Evolutionary conservation across 2,888 invertebrate species (phyloP), one percentile per base, ranked within the genome.

Genomic region (Watsonalla binaria): DNA sequence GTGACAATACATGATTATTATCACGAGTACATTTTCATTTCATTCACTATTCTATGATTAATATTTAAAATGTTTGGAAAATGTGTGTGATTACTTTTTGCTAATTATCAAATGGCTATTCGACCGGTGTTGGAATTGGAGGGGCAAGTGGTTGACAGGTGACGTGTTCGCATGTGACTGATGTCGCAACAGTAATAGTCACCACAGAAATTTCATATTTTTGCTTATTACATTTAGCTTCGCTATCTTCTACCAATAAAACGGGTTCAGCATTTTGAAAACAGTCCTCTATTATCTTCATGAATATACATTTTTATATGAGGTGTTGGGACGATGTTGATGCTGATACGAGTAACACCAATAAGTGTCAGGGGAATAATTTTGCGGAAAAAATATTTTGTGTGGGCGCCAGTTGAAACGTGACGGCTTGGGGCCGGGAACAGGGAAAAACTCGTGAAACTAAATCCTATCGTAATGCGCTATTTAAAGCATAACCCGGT

Each of bases 401-500:
- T 76, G 88, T 87, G 84, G 86, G 86, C 81, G 84, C 66, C 74
- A 74, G 76, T 71, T 73, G 74, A 76, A 79, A 76, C 78, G 80
- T 73, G 77, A 78, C 82, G 73, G 71, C 60, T 67, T 71, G 79
- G 70, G 78, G 84, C 80, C 80, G 82, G 74, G 82, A 86, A 84
- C 82, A 82, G 87, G 86, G 87, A 87, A 90, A 90, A 90, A 85
- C 84, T 86, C 75, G 84, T 90, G 90, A 90, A 90, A 90, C 89
- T 83, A 88, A 90, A 90, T 90, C 83, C 90, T 89, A 90, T 88
- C 90, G 90, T 88, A 86, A 90, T 89, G 82, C 76, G 86, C 90
- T 90, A 90, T 90, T 90, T 90, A 85, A 87, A 90, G 89, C 88
- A 86, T 88, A 90, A 87, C 90, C 84, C 82, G 82, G 87, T 83